Base-by-base conservation (phyloP, 2,888 invertebrate species). In the Drosophila nigricruria region DNA sequence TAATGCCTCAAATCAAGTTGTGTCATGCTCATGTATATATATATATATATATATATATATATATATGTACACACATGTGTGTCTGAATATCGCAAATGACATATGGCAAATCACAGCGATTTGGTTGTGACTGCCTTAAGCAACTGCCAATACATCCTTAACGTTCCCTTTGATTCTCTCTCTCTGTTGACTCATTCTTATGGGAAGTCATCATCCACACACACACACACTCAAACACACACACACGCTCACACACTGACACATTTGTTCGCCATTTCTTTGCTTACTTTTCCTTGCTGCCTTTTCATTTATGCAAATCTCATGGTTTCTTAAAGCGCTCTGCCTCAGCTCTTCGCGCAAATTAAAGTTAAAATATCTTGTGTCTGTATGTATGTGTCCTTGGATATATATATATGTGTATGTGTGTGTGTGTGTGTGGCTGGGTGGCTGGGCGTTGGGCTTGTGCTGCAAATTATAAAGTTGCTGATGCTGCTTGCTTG, bases 231-330 rank as follows among this genome's bases (percentile, higher is more conserved):
- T 38, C 3, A 30, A 36, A 27, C 58, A 38, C 30, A 56, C 14
- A 23, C 16, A 45, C 49, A 30, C 6, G 27, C 16, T 18, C n/a
- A 56, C 18, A 38, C n/a, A 8, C 12, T 5, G 6, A 25, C 25
- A 53, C 27, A 27, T 53, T 38, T 43, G 23, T 9, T 32, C 3
- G 43, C 38, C 14, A 38, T 52, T 65, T 42, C 12, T 5, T n/a
- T 49, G 34, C 23, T 60, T 64, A 23, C 14, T 50, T 49, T 68
- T 45, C 58, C 36, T 50, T 23, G 23, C 32, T 20, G 20, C 38
- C 43, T 78, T 49, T 70, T 85, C 74, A 77, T 64, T 74, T 86
- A 86, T 82, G 78, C 68, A 81, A 81, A 82, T 82, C 70, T 73
- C 70, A 74, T 72, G 73, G 79, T 71, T 79, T 70, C 73, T 65